These are phyloP conservation scores for Zalophus californianus DNA, from an alignment of 2,797 vertebrate species.

Conservation along the genomic window DNA sequence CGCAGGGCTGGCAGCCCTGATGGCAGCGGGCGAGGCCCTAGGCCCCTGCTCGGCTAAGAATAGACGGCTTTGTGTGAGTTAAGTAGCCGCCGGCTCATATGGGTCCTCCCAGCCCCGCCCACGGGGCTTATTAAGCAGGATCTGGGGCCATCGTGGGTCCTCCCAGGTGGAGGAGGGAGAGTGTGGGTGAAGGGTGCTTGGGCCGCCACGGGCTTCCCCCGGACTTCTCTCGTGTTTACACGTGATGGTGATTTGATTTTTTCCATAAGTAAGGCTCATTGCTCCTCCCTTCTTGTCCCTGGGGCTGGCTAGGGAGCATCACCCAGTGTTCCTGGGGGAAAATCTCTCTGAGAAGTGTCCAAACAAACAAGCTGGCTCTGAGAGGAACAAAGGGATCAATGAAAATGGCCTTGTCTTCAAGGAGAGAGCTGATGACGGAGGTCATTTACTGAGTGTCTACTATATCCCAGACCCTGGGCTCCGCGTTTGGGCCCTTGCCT, in stretches of 20 bases:
- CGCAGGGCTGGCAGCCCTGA: not conserved
- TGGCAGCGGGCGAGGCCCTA: not conserved
- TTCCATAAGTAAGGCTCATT: not conserved
- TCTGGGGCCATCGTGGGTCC: conserved; percentile 44
- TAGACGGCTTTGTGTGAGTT: conserved; percentile 70
- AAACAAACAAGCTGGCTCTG: conserved; percentile 65
- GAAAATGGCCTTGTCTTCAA: conserved; percentile 46
- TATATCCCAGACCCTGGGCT: not conserved
- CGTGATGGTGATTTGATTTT: conserved; percentile 13
- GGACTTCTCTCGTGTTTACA: not conserved
- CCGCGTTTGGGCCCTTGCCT: not conserved
- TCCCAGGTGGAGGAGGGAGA: not conserved
- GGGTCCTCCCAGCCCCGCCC: conserved; percentile 30
- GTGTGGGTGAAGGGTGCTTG: not conserved
- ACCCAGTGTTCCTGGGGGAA: conserved; percentile 28
- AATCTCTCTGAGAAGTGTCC: conserved; percentile 60
- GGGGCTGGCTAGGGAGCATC: not conserved
- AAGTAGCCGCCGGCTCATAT: conserved; percentile 64
- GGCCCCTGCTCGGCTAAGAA: conserved; percentile 62
- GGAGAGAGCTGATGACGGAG: not conserved
- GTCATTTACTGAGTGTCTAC: not conserved
- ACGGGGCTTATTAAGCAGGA: conserved; percentile 65
- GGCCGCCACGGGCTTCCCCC: not conserved
- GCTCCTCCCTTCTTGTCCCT: not conserved
- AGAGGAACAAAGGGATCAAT: conserved; percentile 17